Conservation (phyloP, 2,113 vertebrate genomes). For the Crotalus viridis region DNA sequence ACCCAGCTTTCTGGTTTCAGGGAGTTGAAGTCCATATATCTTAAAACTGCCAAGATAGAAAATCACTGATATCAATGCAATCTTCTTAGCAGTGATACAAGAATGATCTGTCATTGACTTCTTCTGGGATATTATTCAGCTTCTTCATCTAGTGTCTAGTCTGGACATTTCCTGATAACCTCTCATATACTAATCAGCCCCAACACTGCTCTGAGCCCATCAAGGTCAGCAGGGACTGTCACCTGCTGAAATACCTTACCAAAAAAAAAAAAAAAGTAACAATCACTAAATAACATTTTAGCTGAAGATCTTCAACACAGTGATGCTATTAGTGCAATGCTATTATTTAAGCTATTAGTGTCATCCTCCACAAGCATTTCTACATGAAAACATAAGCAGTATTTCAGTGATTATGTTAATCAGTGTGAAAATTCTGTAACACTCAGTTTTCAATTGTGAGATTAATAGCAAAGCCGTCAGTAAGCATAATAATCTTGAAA, state of each 20-base stretch:
- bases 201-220: neutral
- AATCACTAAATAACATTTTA: conserved; percentile 12
- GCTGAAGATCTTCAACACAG: neutral
- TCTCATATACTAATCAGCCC: neutral
- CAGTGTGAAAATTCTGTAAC: conserved; percentile 29
- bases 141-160: neutral
- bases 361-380: conserved; percentile 17
- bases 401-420: conserved; percentile 19
- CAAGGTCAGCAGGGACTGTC: neutral
- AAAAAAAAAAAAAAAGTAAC: neutral
- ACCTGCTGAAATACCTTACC: neutral
- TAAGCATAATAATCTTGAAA: neutral
- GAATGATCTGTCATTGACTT: neutral
- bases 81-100: neutral
- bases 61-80: neutral
- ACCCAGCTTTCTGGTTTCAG: neutral
- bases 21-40: neutral
- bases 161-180: neutral
- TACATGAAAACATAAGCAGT: conserved; percentile 9
- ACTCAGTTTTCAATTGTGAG: conserved; percentile 22
- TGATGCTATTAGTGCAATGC: neutral
- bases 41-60: neutral
- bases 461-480: conserved; percentile 8
- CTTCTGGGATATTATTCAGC: neutral
- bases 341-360: conserved; percentile 16